Base-by-base conservation (phyloP, 2,888 invertebrate genomes). In the Thyatira batis region DNA sequence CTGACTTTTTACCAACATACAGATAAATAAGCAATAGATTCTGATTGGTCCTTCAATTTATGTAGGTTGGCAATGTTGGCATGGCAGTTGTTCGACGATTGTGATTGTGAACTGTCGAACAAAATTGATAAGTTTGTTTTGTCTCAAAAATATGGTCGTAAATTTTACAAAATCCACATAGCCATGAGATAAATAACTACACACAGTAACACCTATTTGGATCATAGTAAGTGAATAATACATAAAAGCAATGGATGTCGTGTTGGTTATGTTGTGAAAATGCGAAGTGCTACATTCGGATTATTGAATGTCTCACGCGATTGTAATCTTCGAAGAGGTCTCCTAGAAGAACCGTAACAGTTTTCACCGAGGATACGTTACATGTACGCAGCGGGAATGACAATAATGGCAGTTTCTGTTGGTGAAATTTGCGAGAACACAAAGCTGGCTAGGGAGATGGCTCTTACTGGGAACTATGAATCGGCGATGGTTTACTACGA, bases 391-490 rank as follows among this genome's bases (percentile, higher is more conserved):
- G 89, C 90, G 89, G 92, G 92, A 94, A 94, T 94, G 94, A 94
- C 94, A 93, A 94, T 94, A 88, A 97, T 97, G 97, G 96, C 96
- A 92, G 96, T 96, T 87, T 96, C 96, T 81, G 95, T 96, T 86
- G 95, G 95, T 87, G 97, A 98, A 93, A 97, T 98, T 90, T 96
- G 96, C 93, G 98, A 98, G 92, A 98, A 98, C 92, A 97, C 98
- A 57, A 98, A 97, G 89, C 90, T 98, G 87, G 99, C 98, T 55
- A 94, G 99, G 78, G 98, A 99, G 93, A 97, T 97, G 95, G 97
- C 98, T 60, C 92, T 99, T 76, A 95, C 97, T 82, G 98, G 99
- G 20, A 98, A 98, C 88, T 99, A 99, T 82, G 98, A 99, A 79
- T 96, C 97, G 61, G 97, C 99, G 21, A 94, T 96, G 66, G 97